Conservation (phyloP, 2,888 invertebrate genomes). For the Acleris holmiana region DNA sequence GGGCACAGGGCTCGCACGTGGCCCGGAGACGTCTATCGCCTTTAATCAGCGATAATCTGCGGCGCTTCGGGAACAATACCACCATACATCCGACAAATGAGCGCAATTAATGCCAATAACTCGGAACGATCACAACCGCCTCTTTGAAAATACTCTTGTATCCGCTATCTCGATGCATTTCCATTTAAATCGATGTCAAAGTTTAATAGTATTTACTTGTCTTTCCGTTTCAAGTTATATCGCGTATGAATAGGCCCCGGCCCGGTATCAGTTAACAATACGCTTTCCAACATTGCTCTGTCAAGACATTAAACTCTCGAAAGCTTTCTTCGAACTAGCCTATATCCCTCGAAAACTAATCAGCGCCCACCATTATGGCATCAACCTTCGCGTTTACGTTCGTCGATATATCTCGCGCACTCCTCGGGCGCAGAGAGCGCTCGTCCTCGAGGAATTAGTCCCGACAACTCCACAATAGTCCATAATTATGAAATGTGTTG, state of each 20-base stretch:
- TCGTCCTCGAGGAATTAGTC: conserved; percentile 71
- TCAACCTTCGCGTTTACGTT: conserved; percentile 62
- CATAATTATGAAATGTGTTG: conserved; percentile 85
- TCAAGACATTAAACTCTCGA: conserved; percentile 59
- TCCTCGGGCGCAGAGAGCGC: conserved; percentile 64
- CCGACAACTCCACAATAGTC: conserved; percentile 81
- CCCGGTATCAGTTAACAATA: conserved; percentile 34
- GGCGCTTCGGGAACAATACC: conserved; percentile 67
- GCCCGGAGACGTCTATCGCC: conserved; percentile 62
- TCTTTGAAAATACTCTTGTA: conserved; percentile 17
- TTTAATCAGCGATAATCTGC: conserved; percentile 72
- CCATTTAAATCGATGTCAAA: conserved; percentile 41
- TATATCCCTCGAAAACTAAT: conserved; percentile 78
- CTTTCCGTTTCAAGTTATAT: conserved; percentile 35
- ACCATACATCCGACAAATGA: conserved; percentile 66
- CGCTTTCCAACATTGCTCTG: conserved; percentile 46
- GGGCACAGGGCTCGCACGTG: conserved; percentile 67
- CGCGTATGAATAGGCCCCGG: conserved; percentile 35
- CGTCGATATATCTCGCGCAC: conserved; percentile 65
- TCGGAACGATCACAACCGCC: conserved; percentile 42
- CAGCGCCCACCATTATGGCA: conserved; percentile 70
- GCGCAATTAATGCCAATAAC: conserved; percentile 69
- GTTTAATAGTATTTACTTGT: conserved; percentile 43
- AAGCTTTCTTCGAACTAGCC: conserved; percentile 73
- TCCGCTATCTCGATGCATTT: conserved; percentile 24